These are phyloP conservation scores for Elephantulus edwardii DNA, from an alignment of 2,113 vertebrate species.

Conservation along the genomic window DNA sequence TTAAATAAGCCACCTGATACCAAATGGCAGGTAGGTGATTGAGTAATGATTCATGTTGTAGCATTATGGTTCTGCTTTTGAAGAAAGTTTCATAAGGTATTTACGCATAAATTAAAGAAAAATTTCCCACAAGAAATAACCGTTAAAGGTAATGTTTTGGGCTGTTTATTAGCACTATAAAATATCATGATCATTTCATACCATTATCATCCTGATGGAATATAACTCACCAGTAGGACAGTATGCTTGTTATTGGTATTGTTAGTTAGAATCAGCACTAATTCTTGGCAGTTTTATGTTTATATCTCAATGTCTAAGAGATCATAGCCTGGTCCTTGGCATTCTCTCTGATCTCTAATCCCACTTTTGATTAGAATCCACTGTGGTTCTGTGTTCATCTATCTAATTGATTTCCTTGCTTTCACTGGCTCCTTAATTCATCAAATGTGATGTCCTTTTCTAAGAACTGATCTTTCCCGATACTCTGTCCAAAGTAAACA, in stretches of 20 bases:
- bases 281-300: background rate
- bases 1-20: background rate
- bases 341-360: background rate
- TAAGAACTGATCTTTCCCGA: background rate
- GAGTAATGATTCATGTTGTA: background rate
- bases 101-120: background rate
- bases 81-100: background rate
- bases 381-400: background rate
- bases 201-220: background rate
- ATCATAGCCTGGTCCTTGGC: background rate
- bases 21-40: background rate
- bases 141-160: background rate
- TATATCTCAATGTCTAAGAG: background rate
- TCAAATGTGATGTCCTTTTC: background rate
- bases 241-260: background rate
- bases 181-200: background rate
- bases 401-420: background rate
- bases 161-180: background rate
- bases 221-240: background rate
- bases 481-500: background rate
- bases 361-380: no score
- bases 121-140: background rate
- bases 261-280: background rate
- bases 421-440: background rate
- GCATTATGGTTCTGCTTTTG: background rate